A percentile compares a stretch with the other conserved stretches of the same genome.
Evolutionary conservation across 2,797 vertebrate genomes (phyloP).

Genomic region (Calcarius lapponicus): DNA sequence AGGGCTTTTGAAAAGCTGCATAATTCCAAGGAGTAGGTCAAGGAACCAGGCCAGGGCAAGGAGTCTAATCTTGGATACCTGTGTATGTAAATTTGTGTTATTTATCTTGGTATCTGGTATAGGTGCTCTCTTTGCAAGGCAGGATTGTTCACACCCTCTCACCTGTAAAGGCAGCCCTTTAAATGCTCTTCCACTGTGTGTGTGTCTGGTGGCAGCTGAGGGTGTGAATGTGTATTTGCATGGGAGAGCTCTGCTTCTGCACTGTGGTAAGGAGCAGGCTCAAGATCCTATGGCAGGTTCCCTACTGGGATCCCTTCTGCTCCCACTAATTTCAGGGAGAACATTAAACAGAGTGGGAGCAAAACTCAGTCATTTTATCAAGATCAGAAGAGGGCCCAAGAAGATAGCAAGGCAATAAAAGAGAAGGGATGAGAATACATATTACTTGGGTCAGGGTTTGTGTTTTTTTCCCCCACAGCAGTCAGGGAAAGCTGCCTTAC

Average conservation of each 20-base stretch:
- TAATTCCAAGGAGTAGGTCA: not conserved
- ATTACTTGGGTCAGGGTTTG: not conserved
- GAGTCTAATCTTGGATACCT: not conserved
- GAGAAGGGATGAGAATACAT: not conserved
- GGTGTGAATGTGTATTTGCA: not conserved
- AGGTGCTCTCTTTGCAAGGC: not conserved
- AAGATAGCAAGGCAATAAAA: not conserved
- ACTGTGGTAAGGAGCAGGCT: not conserved
- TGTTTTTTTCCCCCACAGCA: not conserved
- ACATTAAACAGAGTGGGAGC: not conserved
- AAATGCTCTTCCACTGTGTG: not conserved
- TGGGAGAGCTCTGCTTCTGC: not conserved
- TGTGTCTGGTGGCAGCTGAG: not conserved
- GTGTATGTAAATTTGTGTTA: not conserved
- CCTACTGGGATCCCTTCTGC: not conserved
- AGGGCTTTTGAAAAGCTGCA: not conserved
- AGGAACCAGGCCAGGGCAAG: not conserved
- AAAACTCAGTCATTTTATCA: not conserved
- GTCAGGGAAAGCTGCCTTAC: not conserved
- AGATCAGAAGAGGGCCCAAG: not conserved
- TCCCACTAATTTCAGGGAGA: not conserved
- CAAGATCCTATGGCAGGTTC: not conserved
- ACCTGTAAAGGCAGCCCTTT: not conserved
- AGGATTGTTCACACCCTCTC: not conserved
- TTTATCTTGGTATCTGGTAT: not conserved